Evolutionary conservation across 37 sponge, comb jelly and placozoan species (phyloP).

Genomic region (Cladorhizidae sp.): DNA sequence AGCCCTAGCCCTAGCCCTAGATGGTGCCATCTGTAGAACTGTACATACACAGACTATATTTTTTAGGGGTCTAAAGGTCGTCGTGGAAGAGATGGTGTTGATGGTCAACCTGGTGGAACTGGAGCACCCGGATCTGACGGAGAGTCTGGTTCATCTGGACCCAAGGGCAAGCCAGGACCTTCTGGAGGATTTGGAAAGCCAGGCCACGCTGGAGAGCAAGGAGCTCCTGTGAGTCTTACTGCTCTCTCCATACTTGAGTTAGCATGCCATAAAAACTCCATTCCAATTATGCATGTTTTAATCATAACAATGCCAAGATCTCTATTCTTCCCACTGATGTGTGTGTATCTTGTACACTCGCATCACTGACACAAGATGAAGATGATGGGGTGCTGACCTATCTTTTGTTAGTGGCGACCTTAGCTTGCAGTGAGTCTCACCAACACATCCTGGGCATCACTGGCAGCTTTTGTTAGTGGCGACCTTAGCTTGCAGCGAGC

Average conservation of each 20-base stretch:
- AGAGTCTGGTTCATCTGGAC: constrained; percentile 38
- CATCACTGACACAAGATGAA: too few relatives aligned
- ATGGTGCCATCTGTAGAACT: background rate
- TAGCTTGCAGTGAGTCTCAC: too few relatives aligned
- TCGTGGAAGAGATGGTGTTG: constrained; percentile 22
- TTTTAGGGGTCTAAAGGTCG: constrained; percentile 45
- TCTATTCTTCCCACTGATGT: too few relatives aligned
- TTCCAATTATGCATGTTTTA: too few relatives aligned
- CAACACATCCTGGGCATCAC: too few relatives aligned
- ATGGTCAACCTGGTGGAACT: constrained; percentile 30
- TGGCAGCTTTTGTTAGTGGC: too few relatives aligned
- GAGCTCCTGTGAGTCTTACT: constrained; percentile 58
- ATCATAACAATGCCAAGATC: too few relatives aligned
- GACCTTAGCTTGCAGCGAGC: too few relatives aligned
- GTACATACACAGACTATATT: background rate
- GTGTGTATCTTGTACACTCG: too few relatives aligned
- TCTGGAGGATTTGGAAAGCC: constrained; percentile 55
- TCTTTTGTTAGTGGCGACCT: too few relatives aligned
- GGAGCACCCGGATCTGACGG: constrained; percentile 44
- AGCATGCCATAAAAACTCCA: background rate
- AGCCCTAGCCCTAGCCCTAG: background rate
- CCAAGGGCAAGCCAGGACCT: constrained; percentile 40
- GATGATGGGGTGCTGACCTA: too few relatives aligned
- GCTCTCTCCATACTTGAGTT: constrained; percentile 38
- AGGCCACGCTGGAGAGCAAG: constrained; percentile 55